Evolutionary conservation across 2,888 invertebrate genomes (phyloP), one percentile per base, ranked within the genome.

Genomic region (Cephus pulcher): DNA sequence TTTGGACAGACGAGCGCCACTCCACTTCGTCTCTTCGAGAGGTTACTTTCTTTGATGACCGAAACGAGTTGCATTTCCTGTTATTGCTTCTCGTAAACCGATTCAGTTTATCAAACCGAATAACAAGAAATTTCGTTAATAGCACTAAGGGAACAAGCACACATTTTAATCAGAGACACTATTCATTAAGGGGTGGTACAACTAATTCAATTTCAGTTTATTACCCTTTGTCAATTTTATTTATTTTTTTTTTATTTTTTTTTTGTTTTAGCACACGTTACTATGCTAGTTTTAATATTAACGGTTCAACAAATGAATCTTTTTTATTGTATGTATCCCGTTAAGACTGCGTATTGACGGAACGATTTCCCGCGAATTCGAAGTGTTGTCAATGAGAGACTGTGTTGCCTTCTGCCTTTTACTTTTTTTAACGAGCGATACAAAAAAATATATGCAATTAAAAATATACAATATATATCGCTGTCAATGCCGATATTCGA

Each of bases 111-210:
- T 79, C 79, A 75, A 80, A 70, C 71, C 74, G 35, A 56, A 30
- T 32, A 74, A 35, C 32, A 33, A 34, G 34, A 76, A 34, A 78
- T 77, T 70, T 73, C 15, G 69, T 32, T 78, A 80, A 80, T 81
- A 78, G 80, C 79, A 79, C 83, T 80, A 82, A 79, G 81, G 74
- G 75, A 78, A 78, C 80, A 81, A 80, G 80, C 79, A 77, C 80
- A 79, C 82, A 78, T 80, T 82, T 78, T 78, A 86, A 85, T 83
- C 81, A 80, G 81, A 85, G 77, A 68, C 56, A 23, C 56, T 56
- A 23, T 56, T 23, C 56, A 56, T 23, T 23, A 23, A 23, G 56
- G 56, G 56, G 23, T 15, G 23, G 9, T 56, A 56, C 9, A 56
- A 56, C 23, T 23, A 56, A 56, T 77, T 56, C 77, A 76, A 74